These are phyloP conservation scores for Flabesymbios commensalis DNA, from an alignment of 2,888 invertebrate genomes.

Conservation along the genomic window DNA sequence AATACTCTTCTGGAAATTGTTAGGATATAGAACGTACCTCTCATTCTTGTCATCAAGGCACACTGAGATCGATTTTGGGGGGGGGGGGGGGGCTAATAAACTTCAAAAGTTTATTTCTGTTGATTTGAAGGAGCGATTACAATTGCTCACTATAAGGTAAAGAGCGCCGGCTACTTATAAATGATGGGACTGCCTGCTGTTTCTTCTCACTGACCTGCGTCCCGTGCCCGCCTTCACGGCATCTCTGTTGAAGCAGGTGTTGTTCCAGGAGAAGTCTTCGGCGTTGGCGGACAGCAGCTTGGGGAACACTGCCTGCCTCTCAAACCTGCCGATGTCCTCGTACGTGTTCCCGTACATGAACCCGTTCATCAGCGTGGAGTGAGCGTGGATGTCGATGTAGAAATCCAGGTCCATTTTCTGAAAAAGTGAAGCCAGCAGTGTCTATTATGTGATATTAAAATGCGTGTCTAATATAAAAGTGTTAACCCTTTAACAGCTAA, in stretches of 20 bases:
- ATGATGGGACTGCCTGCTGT: too few species aligned
- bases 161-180: too few species aligned
- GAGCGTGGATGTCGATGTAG: conserved; percentile 92
- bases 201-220: conserved; percentile 75
- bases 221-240: conserved; percentile 83
- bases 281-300: conserved; percentile 85
- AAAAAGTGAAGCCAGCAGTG: conserved; percentile 42
- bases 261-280: conserved; percentile 82
- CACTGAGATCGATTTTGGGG: too few species aligned
- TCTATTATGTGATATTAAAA: background rate
- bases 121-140: too few species aligned
- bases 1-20: too few species aligned
- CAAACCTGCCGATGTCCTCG: conserved; percentile 68
- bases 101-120: too few species aligned
- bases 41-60: too few species aligned
- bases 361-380: conserved; percentile 87
- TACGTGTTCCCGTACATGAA: conserved; percentile 88
- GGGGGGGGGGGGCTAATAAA: too few species aligned
- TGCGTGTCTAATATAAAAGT: background rate
- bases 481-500: too few species aligned
- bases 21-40: too few species aligned
- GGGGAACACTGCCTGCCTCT: conserved; percentile 92
- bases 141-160: too few species aligned
- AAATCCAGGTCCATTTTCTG: conserved; percentile 81
- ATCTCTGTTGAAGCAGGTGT: conserved; percentile 93